Conservation (phyloP, 2,888 invertebrate species). For the Schizotus pectinicornis region DNA sequence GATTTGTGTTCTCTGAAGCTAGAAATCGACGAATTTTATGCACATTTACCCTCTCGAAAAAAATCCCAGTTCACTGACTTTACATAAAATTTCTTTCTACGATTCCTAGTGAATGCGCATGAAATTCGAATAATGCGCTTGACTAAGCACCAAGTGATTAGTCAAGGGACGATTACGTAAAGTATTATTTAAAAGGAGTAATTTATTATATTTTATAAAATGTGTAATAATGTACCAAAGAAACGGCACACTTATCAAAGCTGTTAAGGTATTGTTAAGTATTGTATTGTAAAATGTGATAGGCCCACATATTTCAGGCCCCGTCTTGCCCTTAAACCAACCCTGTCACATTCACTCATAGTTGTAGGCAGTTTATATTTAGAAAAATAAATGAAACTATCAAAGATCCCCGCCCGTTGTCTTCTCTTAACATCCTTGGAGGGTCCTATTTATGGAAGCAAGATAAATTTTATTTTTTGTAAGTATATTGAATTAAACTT, state of each 20-base stretch:
- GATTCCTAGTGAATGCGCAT: slow-evolving; percentile 27
- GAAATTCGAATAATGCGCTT: slow-evolving; percentile 29
- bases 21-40: slow-evolving; percentile 31
- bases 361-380: slow-evolving; percentile 60
- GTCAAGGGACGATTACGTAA: slow-evolving; percentile 32
- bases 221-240: slow-evolving; percentile 62
- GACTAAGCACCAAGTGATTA: slow-evolving; percentile 38
- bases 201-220: slow-evolving; percentile 54
- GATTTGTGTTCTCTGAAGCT: slow-evolving; percentile 43
- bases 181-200: slow-evolving; percentile 44
- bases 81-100: slow-evolving; percentile 18
- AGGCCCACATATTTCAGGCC: slow-evolving; percentile 58
- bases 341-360: slow-evolving; percentile 61
- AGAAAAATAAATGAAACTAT: slow-evolving; percentile 56
- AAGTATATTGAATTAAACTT: too few species aligned
- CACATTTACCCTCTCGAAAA: slow-evolving; percentile 25
- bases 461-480: too few species aligned
- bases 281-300: slow-evolving; percentile 60
- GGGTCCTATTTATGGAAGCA: background rate
- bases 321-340: slow-evolving; percentile 56
- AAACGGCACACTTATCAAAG: slow-evolving; percentile 56
- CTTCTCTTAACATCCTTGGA: too few species aligned
- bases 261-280: slow-evolving; percentile 55
- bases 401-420: background rate
- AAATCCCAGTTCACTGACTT: slow-evolving; percentile 20